Evolutionary conservation across 2,113 vertebrate genomes (phyloP), one percentile per base, ranked within the genome.

Genomic region (Apteryx owenii): DNA sequence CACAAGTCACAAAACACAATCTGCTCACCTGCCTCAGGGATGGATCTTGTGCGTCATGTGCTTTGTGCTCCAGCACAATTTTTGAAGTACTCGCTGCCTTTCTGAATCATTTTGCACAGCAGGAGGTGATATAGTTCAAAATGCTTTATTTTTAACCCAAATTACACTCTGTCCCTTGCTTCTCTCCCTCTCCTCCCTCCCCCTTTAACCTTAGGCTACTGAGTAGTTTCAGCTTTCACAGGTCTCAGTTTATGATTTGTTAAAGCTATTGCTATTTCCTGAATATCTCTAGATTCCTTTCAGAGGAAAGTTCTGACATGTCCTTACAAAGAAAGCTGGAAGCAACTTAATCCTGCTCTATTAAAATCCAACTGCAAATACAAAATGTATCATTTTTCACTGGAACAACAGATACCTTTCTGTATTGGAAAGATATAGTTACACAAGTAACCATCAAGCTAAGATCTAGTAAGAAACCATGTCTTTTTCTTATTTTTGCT

Each of bases 251-350:
- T 85, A 76, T 90, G 91, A 85, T 95, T 96, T 97, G 79, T 90
- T 94, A 92, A 89, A 93, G 68, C 73, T 93, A 60, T 80, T 92
- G 81, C 56, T 70, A 70, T 96, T 95, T 97, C 89, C 95, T 93
- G 81, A 89, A 76, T 92, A 89, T 25, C 38, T 88, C 78, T 85
- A 94, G 72, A 87, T 75, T 96, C 75, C 29, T 95, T 86, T 91
- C 38, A 81, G 61, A 93, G 69, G 62, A 86, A 83, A 92, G 72
- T 94, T 96, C 92, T 96, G 75, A 95, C 69, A 93, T 89, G 78
- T 80, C 68, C 71, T 89, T 81, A 89, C 40, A 88, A 95, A 96
- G 82, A 75, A 66, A 78, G 65, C 78, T 94, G 69, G 75, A 89
- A 94, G 79, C 75, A 92, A 94, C 93, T 93, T 76, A 91, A 95